Evolutionary conservation across 2,888 invertebrate species (phyloP).

Genomic region (Abscondita cerata): DNA sequence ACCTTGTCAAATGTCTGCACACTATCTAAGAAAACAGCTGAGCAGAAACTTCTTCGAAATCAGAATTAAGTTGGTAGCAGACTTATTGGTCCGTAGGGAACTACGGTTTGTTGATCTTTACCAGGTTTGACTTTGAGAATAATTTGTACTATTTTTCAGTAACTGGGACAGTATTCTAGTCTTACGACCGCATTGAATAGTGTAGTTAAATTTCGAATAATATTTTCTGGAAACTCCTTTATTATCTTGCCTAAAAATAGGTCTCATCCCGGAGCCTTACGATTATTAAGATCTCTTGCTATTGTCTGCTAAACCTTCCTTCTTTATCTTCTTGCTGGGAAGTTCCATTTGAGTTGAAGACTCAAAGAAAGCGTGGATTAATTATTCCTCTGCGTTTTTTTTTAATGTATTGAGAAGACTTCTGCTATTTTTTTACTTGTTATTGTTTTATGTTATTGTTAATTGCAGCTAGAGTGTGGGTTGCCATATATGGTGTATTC

Average conservation of each 20-base stretch:
- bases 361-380: not conserved
- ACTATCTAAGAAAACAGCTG: not conserved
- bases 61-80: slow-evolving; percentile 1
- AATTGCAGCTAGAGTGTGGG: not conserved
- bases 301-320: not conserved
- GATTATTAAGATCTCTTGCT: slow-evolving; percentile 5
- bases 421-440: too few species aligned
- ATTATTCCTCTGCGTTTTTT: not conserved
- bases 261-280: slow-evolving; percentile 11
- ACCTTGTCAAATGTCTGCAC: not conserved
- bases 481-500: slow-evolving; percentile 7
- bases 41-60: slow-evolving; percentile 3
- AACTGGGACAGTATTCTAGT: slow-evolving; percentile 4
- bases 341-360: not conserved
- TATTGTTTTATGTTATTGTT: too few species aligned
- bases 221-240: slow-evolving; percentile 4
- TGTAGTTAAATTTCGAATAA: not conserved
- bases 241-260: slow-evolving; percentile 1
- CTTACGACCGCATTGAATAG: slow-evolving; percentile 16
- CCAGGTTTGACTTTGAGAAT: slow-evolving; percentile 11
- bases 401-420: not conserved
- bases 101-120: too few species aligned
- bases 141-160: slow-evolving; percentile 4
- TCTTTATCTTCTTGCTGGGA: not conserved
- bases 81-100: too few species aligned